Percentiles rank a stretch among this genome's conserved stretches.
Conservation (phyloP, 2,113 vertebrate species). For the Neodon shergylaensis region DNA sequence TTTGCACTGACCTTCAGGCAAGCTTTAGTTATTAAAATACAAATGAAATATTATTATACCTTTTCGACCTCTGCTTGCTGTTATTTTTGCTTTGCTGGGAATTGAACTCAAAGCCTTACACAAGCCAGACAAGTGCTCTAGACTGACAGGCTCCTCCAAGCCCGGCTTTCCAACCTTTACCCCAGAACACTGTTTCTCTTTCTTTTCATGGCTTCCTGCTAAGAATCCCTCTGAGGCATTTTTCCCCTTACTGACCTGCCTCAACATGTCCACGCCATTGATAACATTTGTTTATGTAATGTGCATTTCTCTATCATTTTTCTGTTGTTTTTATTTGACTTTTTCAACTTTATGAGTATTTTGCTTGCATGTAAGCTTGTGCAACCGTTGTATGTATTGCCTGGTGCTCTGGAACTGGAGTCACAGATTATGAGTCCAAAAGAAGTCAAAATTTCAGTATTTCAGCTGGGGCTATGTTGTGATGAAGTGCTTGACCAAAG, state of each 20-base stretch:
- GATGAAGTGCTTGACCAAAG: not conserved
- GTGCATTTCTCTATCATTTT: not conserved
- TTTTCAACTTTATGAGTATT: not conserved
- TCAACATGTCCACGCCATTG: not conserved
- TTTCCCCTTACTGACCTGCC: not conserved
- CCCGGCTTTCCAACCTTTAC: not conserved
- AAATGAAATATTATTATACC: too few species aligned
- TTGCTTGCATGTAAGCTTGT: not conserved
- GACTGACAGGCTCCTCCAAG: not conserved
- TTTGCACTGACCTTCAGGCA: too few species aligned
- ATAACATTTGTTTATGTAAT: not conserved
- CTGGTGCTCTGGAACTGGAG: not conserved
- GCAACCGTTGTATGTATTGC: not conserved
- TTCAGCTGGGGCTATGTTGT: not conserved
- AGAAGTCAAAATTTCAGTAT: not conserved
- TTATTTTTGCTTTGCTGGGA: not conserved
- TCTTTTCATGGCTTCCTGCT: not conserved
- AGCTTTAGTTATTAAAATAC: too few species aligned
- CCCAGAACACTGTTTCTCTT: not conserved
- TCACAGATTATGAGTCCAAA: not conserved
- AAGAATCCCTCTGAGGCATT: not conserved
- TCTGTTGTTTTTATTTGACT: not conserved
- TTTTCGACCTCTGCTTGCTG: not conserved
- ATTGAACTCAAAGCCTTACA: not conserved
- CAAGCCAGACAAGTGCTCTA: not conserved